Evolutionary conservation across 2,797 vertebrate species (phyloP), one percentile per base, ranked within the genome.

Genomic region (Hylomyscus alleni): DNA sequence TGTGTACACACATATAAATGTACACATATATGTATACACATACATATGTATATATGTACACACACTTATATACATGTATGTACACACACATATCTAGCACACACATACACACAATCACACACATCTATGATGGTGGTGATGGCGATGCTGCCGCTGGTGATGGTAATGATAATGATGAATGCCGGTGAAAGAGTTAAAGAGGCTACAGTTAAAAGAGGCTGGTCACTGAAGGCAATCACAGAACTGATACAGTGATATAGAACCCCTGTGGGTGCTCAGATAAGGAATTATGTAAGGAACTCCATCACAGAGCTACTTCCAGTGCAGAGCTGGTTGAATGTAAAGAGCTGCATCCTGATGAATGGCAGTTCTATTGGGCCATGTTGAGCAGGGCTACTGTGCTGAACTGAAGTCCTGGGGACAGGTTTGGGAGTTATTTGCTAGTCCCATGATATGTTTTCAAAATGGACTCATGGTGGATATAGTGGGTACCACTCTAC

Each of bases 31-130:
- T 20, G 15, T 4, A 82, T 26, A 8, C 15, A 17, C 5, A 20
- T 24, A 29, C n/a, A 56, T 3, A 40, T 29, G n/a, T 56, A 13
- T 29, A 44, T 3, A 11, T 10, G 29, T 0, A 19, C 9, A 40
- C 4, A 54, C 2, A 19, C 7, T 19, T 26, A 22, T 2, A 17
- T 4, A n/a, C 2, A 17, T 20, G 2, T 7, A 22, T 11, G 22
- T 26, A 65, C 62, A 65, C 62, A 67, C 29, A 60, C 37, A 81
- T 24, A 26, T 29, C 15, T 14, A 40, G 4, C 14, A 77, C 26
- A 31, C 29, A 77, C 47, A 52, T 15, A 50, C 24, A 37, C 29
- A 26, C 12, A 40, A 12, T 26, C 80, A 80, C 13, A 40, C 3
- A 40, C 8, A 40, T 47, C 12, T 34, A 10, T 31, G 9, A 40